These are phyloP conservation scores for Pygocentrus nattereri DNA, from an alignment of 2,797 vertebrate species.

Conservation along the genomic window DNA sequence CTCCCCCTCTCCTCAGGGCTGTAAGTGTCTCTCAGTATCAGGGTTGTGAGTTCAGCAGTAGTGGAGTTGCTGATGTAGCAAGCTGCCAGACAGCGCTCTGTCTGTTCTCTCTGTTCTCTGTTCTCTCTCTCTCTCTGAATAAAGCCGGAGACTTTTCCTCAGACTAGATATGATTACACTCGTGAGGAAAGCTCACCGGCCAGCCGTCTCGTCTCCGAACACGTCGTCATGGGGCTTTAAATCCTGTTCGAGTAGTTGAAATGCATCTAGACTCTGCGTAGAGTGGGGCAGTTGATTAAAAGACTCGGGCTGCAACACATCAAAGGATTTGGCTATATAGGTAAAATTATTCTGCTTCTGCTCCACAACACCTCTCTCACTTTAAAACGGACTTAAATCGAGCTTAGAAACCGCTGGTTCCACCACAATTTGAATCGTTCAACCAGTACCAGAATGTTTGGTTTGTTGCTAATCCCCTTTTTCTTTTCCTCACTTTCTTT, in stretches of 20 bases:
- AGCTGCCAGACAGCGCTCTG: slow-evolving; percentile 18
- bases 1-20: slow-evolving; percentile 4
- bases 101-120: not conserved
- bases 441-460: not conserved
- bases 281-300: not conserved
- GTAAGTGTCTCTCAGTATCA: slow-evolving; percentile 44
- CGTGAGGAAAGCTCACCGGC: not conserved
- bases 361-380: too few relatives aligned
- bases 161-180: not conserved
- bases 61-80: slow-evolving; percentile 55
- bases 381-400: not conserved
- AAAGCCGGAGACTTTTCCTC: not conserved
- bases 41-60: slow-evolving; percentile 37
- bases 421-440: not conserved
- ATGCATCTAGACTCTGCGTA: not conserved
- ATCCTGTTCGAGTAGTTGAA: not conserved
- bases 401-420: not conserved
- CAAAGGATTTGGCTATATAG: not conserved
- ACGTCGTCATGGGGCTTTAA: not conserved
- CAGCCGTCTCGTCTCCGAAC: not conserved
- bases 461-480: not conserved
- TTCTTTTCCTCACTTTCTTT: not conserved
- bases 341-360: not conserved
- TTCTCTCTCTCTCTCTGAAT: not conserved
- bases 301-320: not conserved